These are phyloP conservation scores for Acleris holmiana DNA, from an alignment of 2,888 invertebrate species.

Conservation along the genomic window DNA sequence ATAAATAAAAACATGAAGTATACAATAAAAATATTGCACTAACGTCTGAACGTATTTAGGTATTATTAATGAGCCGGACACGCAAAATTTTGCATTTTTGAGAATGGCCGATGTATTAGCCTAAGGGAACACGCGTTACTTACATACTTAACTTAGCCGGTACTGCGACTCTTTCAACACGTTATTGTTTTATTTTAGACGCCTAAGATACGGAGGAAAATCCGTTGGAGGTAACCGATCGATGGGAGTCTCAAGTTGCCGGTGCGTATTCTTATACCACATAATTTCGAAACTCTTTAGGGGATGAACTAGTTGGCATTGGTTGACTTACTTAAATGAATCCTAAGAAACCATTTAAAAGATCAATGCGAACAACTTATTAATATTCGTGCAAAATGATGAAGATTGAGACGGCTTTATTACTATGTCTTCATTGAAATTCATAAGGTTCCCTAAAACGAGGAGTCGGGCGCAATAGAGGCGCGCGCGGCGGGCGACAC, in stretches of 20 bases:
- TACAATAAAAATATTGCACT: no score
- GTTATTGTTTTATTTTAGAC: conserved; percentile 48
- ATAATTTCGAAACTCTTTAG: neutral
- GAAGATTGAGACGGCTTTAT: conserved; percentile 54
- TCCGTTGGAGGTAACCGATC: conserved; percentile 37
- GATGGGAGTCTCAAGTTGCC: conserved; percentile 28
- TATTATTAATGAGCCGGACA: no score
- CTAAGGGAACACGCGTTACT: conserved; percentile 36
- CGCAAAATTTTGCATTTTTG: no score
- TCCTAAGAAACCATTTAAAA: conserved; percentile 6
- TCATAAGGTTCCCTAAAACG: conserved; percentile 80
- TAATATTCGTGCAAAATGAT: conserved; percentile 29
- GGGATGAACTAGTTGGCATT: no score
- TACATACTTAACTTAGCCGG: conserved; percentile 29
- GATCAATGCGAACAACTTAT: conserved; percentile 10
- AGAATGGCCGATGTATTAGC: no score
- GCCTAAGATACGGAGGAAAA: conserved; percentile 48
- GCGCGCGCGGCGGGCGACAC: conserved; percentile 46
- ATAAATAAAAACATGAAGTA: no score
- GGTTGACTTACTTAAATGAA: no score
- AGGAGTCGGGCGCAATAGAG: conserved; percentile 61
- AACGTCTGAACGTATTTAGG: no score
- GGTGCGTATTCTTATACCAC: conserved; percentile 29
- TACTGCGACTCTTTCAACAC: conserved; percentile 20
- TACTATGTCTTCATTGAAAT: conserved; percentile 79